These are phyloP conservation scores for Grallaria varia DNA, from an alignment of 2,113 vertebrate genomes.

Conservation along the genomic window DNA sequence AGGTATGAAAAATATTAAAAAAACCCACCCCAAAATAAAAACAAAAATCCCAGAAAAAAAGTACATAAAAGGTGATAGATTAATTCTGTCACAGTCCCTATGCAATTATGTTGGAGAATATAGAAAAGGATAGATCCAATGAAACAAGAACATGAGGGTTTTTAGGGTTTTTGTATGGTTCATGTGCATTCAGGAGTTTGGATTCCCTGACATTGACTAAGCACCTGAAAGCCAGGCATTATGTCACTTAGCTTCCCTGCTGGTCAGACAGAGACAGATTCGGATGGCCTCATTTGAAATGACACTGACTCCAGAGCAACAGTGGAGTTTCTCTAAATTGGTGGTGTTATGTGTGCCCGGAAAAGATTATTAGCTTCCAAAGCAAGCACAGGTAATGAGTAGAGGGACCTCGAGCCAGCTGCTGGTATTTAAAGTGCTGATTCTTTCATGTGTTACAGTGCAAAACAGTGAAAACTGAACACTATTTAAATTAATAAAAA, in stretches of 20 bases:
- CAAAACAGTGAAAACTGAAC: constrained; percentile 30
- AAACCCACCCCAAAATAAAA: no score
- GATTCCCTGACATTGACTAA: not conserved
- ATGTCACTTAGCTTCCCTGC: not conserved
- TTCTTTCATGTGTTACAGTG: not conserved
- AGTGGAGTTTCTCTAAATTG: not conserved
- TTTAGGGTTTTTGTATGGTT: not conserved
- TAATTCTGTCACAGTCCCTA: not conserved
- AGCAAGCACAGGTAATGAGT: not conserved
- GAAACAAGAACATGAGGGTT: accelerated
- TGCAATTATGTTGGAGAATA: not conserved
- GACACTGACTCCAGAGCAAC: not conserved
- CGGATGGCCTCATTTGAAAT: not conserved
- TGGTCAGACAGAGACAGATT: not conserved
- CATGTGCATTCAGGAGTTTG: not conserved
- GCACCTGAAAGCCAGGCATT: not conserved
- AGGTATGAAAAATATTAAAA: not conserved
- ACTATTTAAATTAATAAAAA: constrained; percentile 74
- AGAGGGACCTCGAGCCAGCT: not conserved
- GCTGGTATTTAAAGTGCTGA: not conserved
- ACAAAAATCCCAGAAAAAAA: not conserved
- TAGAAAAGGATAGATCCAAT: not conserved
- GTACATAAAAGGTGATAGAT: not conserved
- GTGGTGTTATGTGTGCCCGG: not conserved
- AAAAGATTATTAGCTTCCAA: not conserved